Evolutionary conservation across 2,113 vertebrate species (phyloP), one percentile per base, ranked within the genome.

Genomic region (Cettia cetti): DNA sequence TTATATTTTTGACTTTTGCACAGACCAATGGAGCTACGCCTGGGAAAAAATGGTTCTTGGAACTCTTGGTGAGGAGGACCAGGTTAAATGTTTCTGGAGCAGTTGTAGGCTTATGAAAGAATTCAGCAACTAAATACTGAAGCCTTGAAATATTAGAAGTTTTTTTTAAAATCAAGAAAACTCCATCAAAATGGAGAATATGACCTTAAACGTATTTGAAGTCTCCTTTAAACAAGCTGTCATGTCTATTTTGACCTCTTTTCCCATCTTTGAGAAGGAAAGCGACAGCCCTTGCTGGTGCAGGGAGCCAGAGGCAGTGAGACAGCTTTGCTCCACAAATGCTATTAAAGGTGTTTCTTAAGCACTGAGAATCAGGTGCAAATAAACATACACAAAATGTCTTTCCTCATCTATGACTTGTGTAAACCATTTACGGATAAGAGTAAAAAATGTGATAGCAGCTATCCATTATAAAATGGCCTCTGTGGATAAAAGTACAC

Each of bases 321-420:
- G 85, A 68, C 31, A 64, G 39, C 24, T 85, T 88, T 74, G 64
- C 64, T 93, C 72, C 49, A 56, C 60, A 56, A 80, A 83, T 77
- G 71, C 35, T 60, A 39, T 50, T 70, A 45, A 92, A 95, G 85
- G 82, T 93, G 71, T 93, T 95, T 87, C 93, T 92, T 94, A 56
- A 82, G 45, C 54, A 80, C 47, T 28, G 76, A 84, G 80, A 94
- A 89, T 81, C 72, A 92, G 49, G 88, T 89, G 68, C 47, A 78
- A 75, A 68, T 77, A 77, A 77, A 22, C 64, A 75, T 63, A 89
- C 39, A 89, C 9, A 66, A 52, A 86, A 40, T 30, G 28, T 71
- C 59, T 91, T 80, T 93, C 66, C 35, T 92, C 49, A 49, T 63
- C 60, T 54, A 40, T 66, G n/a, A 78, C 70, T 91, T 86, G 63